These are phyloP conservation scores for Odontothrips loti DNA, from an alignment of 2,888 invertebrate species.

Conservation along the genomic window DNA sequence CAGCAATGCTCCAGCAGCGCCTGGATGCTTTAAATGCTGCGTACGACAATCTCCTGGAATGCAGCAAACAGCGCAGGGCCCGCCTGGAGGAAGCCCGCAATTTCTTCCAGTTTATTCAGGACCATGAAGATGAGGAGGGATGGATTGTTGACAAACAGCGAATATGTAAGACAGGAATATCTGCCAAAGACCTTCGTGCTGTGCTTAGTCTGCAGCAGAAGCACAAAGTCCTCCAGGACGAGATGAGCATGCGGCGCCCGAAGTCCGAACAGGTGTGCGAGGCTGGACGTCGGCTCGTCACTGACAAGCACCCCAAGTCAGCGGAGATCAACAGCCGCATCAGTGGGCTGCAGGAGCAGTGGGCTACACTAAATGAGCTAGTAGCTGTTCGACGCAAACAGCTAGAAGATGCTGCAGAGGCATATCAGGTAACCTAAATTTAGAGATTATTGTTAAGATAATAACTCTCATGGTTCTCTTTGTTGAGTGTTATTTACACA, in stretches of 20 bases:
- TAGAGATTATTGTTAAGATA: neutral
- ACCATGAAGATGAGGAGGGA: constrained; percentile 95
- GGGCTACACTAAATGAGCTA: constrained; percentile 82
- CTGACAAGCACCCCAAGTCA: constrained; percentile 75
- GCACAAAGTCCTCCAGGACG: constrained; percentile 78
- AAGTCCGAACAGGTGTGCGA: constrained; percentile 66
- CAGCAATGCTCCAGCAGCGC: constrained; percentile 62
- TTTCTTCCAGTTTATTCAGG: constrained; percentile 92
- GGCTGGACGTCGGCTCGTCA: constrained; percentile 67
- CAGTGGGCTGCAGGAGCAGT: constrained; percentile 73
- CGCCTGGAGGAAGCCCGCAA: constrained; percentile 87
- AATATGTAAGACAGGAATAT: constrained; percentile 86
- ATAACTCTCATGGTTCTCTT: constrained; percentile 23
- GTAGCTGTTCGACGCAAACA: constrained; percentile 69
- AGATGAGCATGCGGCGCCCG: constrained; percentile 73
- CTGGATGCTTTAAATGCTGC: constrained; percentile 71
- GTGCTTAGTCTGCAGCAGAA: constrained; percentile 87
- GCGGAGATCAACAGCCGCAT: constrained; percentile 77
- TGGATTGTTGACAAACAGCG: constrained; percentile 95
- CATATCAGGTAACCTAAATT: constrained; percentile 65
- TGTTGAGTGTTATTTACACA: constrained; percentile 4
- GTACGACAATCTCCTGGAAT: constrained; percentile 66
- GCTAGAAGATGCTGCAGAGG: constrained; percentile 82
- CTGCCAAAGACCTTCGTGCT: constrained; percentile 87
- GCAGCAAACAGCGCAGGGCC: constrained; percentile 71